Percentiles rank a stretch among this genome's conserved stretches.
Evolutionary conservation across 2,888 invertebrate species (phyloP).

Genomic region (Nebria salina): DNA sequence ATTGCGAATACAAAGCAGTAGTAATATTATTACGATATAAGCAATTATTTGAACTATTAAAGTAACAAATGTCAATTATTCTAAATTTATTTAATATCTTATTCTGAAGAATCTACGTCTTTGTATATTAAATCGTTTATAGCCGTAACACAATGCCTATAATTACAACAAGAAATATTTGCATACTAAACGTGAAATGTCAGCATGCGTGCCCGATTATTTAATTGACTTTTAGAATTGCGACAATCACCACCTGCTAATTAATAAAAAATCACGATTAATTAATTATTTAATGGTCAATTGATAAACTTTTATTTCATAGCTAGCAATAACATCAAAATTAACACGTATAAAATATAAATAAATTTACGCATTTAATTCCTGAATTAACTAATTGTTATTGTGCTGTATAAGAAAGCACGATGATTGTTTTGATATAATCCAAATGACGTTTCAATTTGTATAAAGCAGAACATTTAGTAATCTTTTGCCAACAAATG

Average conservation of each 20-base stretch:
- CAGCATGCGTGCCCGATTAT: conserved; percentile 28
- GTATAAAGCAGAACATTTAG: background rate
- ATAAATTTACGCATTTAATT: background rate
- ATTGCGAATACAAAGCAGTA: background rate
- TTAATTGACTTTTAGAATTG: conserved; percentile 37
- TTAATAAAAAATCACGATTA: background rate
- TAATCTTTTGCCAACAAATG: background rate
- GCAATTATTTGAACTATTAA: background rate
- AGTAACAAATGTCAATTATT: background rate
- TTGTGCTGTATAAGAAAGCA: too few relatives aligned
- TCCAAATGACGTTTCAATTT: too few relatives aligned
- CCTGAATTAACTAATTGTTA: too few relatives aligned
- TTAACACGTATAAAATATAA: background rate
- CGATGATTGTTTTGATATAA: too few relatives aligned
- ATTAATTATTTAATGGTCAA: background rate
- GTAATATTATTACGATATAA: background rate
- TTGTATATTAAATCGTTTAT: background rate
- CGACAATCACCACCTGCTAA: background rate
- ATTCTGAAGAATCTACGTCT: background rate
- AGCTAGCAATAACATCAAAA: background rate
- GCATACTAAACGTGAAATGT: conserved; percentile 43
- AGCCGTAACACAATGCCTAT: conserved; percentile 3
- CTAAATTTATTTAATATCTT: background rate
- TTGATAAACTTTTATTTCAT: background rate
- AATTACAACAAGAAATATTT: conserved; percentile 16